Evolutionary conservation across 2,888 invertebrate species (phyloP), one percentile per base, ranked within the genome.

Genomic region (Lasioglossum zephyrum): DNA sequence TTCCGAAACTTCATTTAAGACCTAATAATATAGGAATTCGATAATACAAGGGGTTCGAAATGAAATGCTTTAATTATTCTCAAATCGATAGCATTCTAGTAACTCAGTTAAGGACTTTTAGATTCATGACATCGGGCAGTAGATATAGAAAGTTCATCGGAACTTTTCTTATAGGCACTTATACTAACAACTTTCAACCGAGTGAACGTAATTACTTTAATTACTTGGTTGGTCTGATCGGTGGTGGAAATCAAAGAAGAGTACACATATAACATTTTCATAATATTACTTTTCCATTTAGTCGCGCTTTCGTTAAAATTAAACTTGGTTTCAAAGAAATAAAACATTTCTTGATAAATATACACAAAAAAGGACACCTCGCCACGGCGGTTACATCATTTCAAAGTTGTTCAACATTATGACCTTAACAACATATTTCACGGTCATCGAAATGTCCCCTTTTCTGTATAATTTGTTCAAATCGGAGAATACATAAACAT

Each of bases 111-210:
- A 39, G 49, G 49, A 22, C 13, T 49, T 44, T 49, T 31, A 13
- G 73, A 73, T 73, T 73, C 73, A 36, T 36, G 49, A 26, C 49
- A n/a, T 73, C 53, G 53, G 36, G 13, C n/a, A 73, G 31, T 18
- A n/a, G 53, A 74, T 57, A 36, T 31, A 74, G 13, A n/a, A 57
- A 39, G 36, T 39, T 74, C n/a, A 39, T n/a, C 16, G 53, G 53
- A 74, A 73, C 31, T 47, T 74, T 74, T 74, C 39, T 53, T 31
- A n/a, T n/a, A 18, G 53, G n/a, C 53, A 53, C 53, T 74, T 74
- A 47, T 39, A 16, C 60, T 26, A 74, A 53, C 18, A 53, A n/a
- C 39, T 74, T 57, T 53, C 74, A 22, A 39, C 39, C 5, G 47
- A 31, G n/a, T 73, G 44, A 31, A 73, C 73, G 47, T 47, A 73